Base-by-base conservation (phyloP, 1,140 invertebrate genomes). In the Babylonia areolata region DNA sequence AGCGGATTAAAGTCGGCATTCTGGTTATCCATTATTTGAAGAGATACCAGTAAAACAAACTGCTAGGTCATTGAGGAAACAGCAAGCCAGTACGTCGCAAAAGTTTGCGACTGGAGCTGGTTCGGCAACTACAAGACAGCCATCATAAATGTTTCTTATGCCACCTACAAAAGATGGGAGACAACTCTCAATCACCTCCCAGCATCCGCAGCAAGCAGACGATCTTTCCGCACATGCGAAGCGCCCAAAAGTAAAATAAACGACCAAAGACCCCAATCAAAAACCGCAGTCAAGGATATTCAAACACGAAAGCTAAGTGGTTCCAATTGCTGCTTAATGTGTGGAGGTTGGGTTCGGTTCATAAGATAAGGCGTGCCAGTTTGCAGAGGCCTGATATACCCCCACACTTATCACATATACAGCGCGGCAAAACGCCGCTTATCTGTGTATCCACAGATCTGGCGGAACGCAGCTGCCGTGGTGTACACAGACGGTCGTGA, bases 201-300 rank as follows among this genome's bases (percentile, higher is more conserved):
- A 84, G 82, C 82, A 84, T 84, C 82, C 64, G 82, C 82, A 84
- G 82, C 82, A 46, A 84, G 82, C 82, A 84, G 82, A 84, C 82
- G 82, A 84, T 84, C 33, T 40, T 84, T 71, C n/a, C 17, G 40
- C 35, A 23, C 17, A 31, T 69, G 1, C 20, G 17, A 28, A 31
- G 20, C 77, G 23, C 31, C 42, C 46, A 33, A 33, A 39, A 12
- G 1, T 35, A 11, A 81, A 51, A 46, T 15, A 81, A 35, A 46
- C 20, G 0, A 35, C 54, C 11, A 81, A 28, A 20, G 58, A 33
- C 2, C 51, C 31, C 71, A 35, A 37, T 35, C 11, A 42, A 58
- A 35, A 58, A 12, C 54, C 46, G 15, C 54, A 58, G 42, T 12
- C 46, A 51, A 51, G 46, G 9, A 23, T 54, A 12, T 12, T n/a